These are phyloP conservation scores for Eupeodes corollae DNA, from an alignment of 1,140 invertebrate species.

Conservation along the genomic window DNA sequence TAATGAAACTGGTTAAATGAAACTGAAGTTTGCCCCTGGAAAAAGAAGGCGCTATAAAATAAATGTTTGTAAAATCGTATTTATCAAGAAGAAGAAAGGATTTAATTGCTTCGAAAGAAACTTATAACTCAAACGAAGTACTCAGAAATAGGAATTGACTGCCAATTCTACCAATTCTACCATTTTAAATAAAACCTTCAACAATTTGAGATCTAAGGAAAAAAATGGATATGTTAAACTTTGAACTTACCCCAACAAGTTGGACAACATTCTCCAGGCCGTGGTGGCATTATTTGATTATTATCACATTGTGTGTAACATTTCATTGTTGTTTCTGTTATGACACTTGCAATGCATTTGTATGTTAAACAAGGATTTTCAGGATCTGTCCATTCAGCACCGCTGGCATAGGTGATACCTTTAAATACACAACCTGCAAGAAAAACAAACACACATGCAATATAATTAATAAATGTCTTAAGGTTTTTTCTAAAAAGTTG, in stretches of 20 bases:
- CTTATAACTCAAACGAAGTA: no score
- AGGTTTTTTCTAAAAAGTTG: no score
- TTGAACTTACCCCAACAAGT: conserved; percentile 55
- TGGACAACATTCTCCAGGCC: conserved; percentile 68
- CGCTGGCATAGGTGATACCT: conserved; percentile 57
- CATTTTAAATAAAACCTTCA: no score
- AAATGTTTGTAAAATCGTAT: no score
- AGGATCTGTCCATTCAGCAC: conserved; percentile 61
- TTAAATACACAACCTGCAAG: conserved; percentile 64
- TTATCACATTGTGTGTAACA: conserved; percentile 73
- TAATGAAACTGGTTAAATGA: no score
- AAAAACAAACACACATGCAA: background rate
- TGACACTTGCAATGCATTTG: conserved; percentile 69
- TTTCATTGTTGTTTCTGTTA: conserved; percentile 63
- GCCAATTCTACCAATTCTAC: no score
- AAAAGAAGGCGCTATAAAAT: no score
- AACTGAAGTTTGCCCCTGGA: no score
- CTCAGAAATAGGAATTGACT: no score
- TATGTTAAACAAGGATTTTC: conserved; percentile 58
- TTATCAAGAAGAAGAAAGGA: no score
- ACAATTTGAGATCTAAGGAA: no score
- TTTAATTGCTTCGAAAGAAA: no score
- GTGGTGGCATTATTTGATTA: conserved; percentile 48
- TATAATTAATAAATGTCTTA: background rate
- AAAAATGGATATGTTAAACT: background rate